A percentile compares a stretch with the other conserved stretches of the same genome.
Conservation (phyloP, 2,888 invertebrate species). For the Euplexia lucipara region DNA sequence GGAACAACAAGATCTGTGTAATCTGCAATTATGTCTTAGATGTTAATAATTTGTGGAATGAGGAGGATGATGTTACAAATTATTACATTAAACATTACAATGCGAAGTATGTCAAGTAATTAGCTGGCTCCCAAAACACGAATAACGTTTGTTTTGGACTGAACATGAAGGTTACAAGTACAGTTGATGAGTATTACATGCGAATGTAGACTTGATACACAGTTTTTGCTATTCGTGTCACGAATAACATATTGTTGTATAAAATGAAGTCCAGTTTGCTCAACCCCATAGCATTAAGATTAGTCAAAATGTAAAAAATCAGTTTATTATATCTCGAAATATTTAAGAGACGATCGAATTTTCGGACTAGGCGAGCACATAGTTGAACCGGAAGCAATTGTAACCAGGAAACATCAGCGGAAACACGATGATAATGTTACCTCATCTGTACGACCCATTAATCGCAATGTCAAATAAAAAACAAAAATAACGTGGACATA, state of each 20-base stretch:
- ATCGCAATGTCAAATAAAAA: constrained; percentile 78
- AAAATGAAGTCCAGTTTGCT: constrained; percentile 28
- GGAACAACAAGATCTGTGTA: constrained; percentile 62
- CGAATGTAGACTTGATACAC: constrained; percentile 44
- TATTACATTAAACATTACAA: constrained; percentile 20
- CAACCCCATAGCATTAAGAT: background rate
- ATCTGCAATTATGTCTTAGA: constrained; percentile 70
- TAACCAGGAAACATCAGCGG: constrained; percentile 81
- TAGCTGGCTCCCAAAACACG: constrained; percentile 23
- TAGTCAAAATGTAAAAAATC: background rate
- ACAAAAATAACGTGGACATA: constrained; percentile 64
- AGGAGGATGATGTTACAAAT: constrained; percentile 34
- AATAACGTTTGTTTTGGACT: constrained; percentile 20
- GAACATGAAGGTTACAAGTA: constrained; percentile 21
- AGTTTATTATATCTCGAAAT: background rate
- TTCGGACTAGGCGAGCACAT: constrained; percentile 56
- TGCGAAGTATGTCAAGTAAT: constrained; percentile 28
- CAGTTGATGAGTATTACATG: constrained; percentile 18
- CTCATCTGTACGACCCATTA: constrained; percentile 75
- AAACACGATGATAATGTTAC: constrained; percentile 75
- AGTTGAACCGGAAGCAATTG: constrained; percentile 80
- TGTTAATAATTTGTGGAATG: constrained; percentile 39
- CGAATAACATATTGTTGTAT: constrained; percentile 11
- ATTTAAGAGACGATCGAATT: constrained; percentile 29
- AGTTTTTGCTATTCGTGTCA: constrained; percentile 36